These are phyloP conservation scores for Phymorhynchus buccinoides DNA, from an alignment of 1,140 invertebrate genomes.

Conservation along the genomic window DNA sequence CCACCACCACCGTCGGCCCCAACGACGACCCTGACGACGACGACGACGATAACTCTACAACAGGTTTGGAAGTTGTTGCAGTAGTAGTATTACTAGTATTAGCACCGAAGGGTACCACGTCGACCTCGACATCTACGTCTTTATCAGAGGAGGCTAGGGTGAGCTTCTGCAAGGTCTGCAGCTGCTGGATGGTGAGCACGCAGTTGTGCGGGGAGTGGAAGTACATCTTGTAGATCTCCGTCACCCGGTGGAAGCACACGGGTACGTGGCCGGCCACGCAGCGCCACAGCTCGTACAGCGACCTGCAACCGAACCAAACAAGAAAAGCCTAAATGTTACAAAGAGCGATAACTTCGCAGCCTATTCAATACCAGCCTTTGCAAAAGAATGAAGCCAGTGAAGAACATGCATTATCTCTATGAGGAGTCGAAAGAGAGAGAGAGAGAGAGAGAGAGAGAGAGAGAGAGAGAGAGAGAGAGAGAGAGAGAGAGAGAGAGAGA, in stretches of 20 bases:
- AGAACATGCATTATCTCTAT: too few relatives aligned
- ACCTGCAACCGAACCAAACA: slow-evolving; percentile 14
- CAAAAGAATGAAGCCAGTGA: too few relatives aligned
- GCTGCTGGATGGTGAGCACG: not conserved
- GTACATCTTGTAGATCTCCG: slow-evolving; percentile 7
- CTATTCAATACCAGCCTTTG: too few relatives aligned
- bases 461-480: too few relatives aligned
- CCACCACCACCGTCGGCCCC: too few relatives aligned
- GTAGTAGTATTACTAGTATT: too few relatives aligned
- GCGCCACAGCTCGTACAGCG: slow-evolving; percentile 1
- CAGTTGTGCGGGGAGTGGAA: slow-evolving; percentile 29
- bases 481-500: not conserved
- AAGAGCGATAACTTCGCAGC: too few relatives aligned
- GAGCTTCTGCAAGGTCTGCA: not conserved
- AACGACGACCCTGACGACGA: not conserved
- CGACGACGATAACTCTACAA: not conserved
- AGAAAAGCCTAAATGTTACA: too few relatives aligned
- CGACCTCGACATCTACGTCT: not conserved
- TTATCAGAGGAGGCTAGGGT: not conserved
- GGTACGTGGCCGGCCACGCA: not conserved
- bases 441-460: too few relatives aligned
- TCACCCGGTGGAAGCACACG: not conserved
- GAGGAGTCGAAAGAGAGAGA: too few relatives aligned
- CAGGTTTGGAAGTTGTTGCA: too few relatives aligned
- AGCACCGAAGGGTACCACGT: not conserved